Evolutionary conservation across 2,797 vertebrate genomes (phyloP), one percentile per base, ranked within the genome.

Genomic region (Artibeus lituratus): DNA sequence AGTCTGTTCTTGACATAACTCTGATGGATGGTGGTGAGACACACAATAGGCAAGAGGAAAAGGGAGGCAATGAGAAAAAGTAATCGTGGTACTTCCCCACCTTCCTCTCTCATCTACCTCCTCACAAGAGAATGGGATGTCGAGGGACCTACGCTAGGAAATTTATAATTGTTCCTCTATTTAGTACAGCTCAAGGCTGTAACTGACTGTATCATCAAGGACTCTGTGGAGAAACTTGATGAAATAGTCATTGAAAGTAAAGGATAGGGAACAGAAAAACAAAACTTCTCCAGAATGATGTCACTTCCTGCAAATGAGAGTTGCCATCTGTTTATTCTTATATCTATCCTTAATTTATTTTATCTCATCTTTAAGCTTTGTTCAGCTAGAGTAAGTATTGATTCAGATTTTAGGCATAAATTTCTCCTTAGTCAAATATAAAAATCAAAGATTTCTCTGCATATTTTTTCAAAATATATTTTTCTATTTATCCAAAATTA

Each of bases 211-310:
- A 47, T 2, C 5, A 93, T 90, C 74, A 91, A 96, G 91, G 82
- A 86, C 78, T 96, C 84, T 96, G 90, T 65, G 96, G 93, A 93
- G 97, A 94, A 97, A 97, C 92, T 97, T 97, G 94, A 94, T 97
- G 96, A 94, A 94, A 96, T n/a, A 96, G 74, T 89, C 86, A 74
- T 26, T 53, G 51, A 78, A 86, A 91, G 35, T 55, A 85, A 85
- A 95, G 65, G 42, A 70, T 69, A 87, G 87, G 90, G 21, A 85
- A 86, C 1, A 76, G 55, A 67, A 77, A 93, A 72, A 18, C 5
- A 44, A 72, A 84, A 81, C 57, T 73, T 90, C 47, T 92, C 39
- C 18, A 73, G 26, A 91, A 18, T 47, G 77, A 83, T 80, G 11
- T 69, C 73, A 76, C 85, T 96, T 94, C 51, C 59, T 85, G 21